Evolutionary conservation across 2,888 invertebrate species (phyloP), one percentile per base, ranked within the genome.

Genomic region (Napeogenes sylphis): DNA sequence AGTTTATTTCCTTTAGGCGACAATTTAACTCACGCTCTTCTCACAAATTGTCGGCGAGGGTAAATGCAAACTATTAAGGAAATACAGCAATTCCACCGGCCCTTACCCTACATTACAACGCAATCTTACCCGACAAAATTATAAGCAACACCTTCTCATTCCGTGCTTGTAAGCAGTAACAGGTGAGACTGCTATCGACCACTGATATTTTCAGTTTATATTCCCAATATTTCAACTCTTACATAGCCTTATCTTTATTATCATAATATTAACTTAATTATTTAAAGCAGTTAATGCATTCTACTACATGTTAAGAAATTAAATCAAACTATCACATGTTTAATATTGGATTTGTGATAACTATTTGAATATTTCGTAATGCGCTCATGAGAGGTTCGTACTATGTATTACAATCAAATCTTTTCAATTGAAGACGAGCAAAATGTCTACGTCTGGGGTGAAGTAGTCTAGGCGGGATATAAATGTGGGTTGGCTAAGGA

Each of bases 1-100:
- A 89, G 89, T 90, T 89, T 87, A 90, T 90, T 90, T 90, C 90
- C 90, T 89, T 81, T 77, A 73, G 82, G 80, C 89, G 85, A 88
- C 88, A 87, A 90, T 90, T 90, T 89, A 82, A 80, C 87, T 84
- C 85, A 85, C 89, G 88, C 83, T 85, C 87, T 85, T 85, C 85
- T 90, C 89, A 85, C 89, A 87, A 90, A 90, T 90, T 87, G 89
- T 89, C 83, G 88, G 80, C 87, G 82, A 77, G 85, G 89, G 86
- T 90, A 90, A 90, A 87, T 88, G 88, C 83, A 86, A 86, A 87
- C 87, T 90, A 90, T 90, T 90, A 90, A 85, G 90, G 90, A 90
- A 90, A 90, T 90, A 90, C 90, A 89, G 87, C 88, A 88, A 89
- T 90, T 87, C 88, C 79, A 82, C 75, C 83, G 83, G 82, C 85